These are phyloP conservation scores for Laticauda laticaudata DNA, from an alignment of 2,113 vertebrate species.

Conservation along the genomic window DNA sequence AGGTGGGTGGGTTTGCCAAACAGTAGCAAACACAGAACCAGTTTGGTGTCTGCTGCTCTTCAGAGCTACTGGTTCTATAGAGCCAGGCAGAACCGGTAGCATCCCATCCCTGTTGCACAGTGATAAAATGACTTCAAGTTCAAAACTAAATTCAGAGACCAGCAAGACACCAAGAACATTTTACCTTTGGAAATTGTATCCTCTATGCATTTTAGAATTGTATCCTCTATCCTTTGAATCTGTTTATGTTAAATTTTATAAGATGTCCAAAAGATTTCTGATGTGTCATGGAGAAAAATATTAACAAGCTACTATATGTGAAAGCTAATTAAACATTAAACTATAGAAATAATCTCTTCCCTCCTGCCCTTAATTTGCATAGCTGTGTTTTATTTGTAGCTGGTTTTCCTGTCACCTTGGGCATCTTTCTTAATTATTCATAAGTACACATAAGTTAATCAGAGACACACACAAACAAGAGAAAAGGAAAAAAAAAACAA, in stretches of 20 bases:
- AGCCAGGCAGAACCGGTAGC: no score
- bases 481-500: background rate
- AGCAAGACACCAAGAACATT: slow-evolving; percentile 21
- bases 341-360: background rate
- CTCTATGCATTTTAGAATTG: slow-evolving; percentile 1
- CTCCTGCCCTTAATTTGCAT: background rate
- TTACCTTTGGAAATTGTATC: slow-evolving; percentile 34
- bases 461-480: background rate
- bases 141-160: background rate
- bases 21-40: no score
- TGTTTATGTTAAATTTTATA: background rate
- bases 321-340: background rate
- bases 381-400: background rate
- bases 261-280: background rate
- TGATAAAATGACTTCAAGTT: background rate
- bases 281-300: background rate
- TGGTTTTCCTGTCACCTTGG: background rate
- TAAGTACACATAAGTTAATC: background rate
- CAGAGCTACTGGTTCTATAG: no score
- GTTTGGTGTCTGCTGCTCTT: no score
- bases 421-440: background rate
- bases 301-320: background rate
- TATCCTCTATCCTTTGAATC: background rate
- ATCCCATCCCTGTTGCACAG: background rate
- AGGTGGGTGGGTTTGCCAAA: no score